phyloP scores from a whole-genome alignment of 2,888 invertebrate genomes.

The Drosophila parthenogenetica region DNA sequence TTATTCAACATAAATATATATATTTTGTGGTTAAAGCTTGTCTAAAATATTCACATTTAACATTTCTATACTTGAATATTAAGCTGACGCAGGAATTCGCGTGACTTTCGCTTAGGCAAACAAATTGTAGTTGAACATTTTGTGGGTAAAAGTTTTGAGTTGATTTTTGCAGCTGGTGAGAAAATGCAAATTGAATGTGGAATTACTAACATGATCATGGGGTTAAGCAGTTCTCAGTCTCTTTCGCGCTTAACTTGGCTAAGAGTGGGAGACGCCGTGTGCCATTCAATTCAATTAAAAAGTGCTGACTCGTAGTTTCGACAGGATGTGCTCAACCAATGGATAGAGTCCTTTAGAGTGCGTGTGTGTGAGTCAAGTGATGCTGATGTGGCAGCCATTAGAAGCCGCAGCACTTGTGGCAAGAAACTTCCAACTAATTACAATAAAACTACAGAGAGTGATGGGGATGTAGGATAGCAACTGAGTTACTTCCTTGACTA shows the following conservation, averaged over 20 bases:
- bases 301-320: slow-evolving; percentile 68
- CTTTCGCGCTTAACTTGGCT: slow-evolving; percentile 9
- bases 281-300: slow-evolving; percentile 79
- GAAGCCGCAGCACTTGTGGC: slow-evolving; percentile 26
- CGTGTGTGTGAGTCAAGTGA: slow-evolving; percentile 25
- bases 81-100: slow-evolving; percentile 47
- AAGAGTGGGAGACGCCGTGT: slow-evolving; percentile 27
- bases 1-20: not conserved
- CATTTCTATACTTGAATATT: slow-evolving; percentile 21
- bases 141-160: slow-evolving; percentile 44
- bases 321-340: slow-evolving; percentile 52
- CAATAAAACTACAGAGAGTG: slow-evolving; percentile 53
- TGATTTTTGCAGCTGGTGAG: slow-evolving; percentile 9
- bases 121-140: slow-evolving; percentile 57
- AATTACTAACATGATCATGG: slow-evolving; percentile 64
- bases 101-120: slow-evolving; percentile 52
- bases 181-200: slow-evolving; percentile 68
- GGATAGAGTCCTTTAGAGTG: slow-evolving; percentile 38
- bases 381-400: slow-evolving; percentile 69
- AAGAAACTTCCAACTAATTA: slow-evolving; percentile 66
- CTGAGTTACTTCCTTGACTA: slow-evolving; percentile 13
- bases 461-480: slow-evolving; percentile 18
- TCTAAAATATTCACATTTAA: not conserved
- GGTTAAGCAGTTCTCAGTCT: slow-evolving; percentile 26
- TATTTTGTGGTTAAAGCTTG: not conserved